Evolutionary conservation across 2,113 vertebrate genomes (phyloP).

Genomic region (Mirza zaza): DNA sequence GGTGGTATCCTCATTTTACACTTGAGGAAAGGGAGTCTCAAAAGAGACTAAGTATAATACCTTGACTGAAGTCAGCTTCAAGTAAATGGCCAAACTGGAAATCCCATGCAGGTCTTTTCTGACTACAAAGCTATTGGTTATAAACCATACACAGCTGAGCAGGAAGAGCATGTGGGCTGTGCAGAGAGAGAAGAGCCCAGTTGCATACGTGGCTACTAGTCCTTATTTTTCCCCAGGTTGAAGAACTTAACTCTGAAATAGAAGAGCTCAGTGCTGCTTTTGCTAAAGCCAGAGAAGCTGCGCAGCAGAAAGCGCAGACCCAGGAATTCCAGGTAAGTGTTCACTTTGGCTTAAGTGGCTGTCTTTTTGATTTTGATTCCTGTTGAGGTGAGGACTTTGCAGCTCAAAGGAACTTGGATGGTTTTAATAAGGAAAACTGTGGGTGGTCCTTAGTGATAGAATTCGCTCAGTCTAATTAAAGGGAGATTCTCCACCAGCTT

Average conservation of each 20-base stretch:
- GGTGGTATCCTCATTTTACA: background rate
- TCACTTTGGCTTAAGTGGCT: background rate
- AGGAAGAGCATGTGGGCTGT: background rate
- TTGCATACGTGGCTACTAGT: background rate
- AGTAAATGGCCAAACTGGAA: background rate
- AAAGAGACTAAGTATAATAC: background rate
- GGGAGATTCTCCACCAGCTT: background rate
- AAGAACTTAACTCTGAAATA: slow-evolving; percentile 91
- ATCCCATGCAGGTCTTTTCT: background rate
- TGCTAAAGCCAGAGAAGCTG: slow-evolving; percentile 88
- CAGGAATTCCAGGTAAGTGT: slow-evolving; percentile 90
- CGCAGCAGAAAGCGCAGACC: slow-evolving; percentile 89
- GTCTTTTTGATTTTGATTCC: background rate
- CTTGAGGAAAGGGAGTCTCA: background rate
- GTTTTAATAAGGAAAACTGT: background rate
- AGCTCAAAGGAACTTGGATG: background rate
- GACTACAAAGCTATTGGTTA: background rate
- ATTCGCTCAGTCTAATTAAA: background rate
- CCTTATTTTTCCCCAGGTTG: slow-evolving; percentile 84
- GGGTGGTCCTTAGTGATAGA: background rate
- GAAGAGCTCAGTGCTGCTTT: slow-evolving; percentile 88
- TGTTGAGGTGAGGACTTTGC: background rate
- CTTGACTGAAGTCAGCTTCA: background rate
- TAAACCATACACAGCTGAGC: background rate
- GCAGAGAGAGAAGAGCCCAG: background rate